Conservation (phyloP, 1,140 invertebrate species). For the Drosophila varians region DNA sequence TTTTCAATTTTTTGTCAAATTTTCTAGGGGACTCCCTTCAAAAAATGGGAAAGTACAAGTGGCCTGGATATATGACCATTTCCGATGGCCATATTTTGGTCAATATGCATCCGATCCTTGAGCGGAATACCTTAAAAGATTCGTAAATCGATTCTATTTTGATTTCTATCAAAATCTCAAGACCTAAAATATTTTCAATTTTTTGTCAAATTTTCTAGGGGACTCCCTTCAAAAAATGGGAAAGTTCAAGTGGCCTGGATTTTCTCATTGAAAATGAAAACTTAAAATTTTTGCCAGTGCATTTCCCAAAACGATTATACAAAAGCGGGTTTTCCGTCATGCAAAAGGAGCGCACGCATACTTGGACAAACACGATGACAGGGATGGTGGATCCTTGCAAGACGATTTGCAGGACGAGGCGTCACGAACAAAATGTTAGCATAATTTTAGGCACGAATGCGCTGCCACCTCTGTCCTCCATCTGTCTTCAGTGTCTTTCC, state of each 20-base stretch:
- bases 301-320: conserved; percentile 42
- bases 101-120: no score
- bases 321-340: conserved; percentile 44
- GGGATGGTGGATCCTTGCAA: conserved; percentile 17
- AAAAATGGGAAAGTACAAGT: no score
- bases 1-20: no score
- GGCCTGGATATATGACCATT: no score
- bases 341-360: conserved; percentile 33
- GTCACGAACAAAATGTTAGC: conserved; percentile 76
- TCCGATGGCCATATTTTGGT: background rate
- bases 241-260: background rate
- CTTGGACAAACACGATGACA: conserved; percentile 21
- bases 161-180: no score
- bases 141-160: background rate
- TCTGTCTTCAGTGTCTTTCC: conserved; percentile 24
- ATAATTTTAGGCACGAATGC: conserved; percentile 81
- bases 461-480: conserved; percentile 43
- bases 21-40: no score
- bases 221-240: background rate
- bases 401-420: conserved; percentile 22
- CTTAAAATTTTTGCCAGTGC: conserved; percentile 7
- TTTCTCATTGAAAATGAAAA: no score
- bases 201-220: background rate
- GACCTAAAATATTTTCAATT: background rate
- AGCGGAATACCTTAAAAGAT: background rate